phyloP scores from a whole-genome alignment of 1,140 invertebrate genomes.

The Saccostrea echinata region DNA sequence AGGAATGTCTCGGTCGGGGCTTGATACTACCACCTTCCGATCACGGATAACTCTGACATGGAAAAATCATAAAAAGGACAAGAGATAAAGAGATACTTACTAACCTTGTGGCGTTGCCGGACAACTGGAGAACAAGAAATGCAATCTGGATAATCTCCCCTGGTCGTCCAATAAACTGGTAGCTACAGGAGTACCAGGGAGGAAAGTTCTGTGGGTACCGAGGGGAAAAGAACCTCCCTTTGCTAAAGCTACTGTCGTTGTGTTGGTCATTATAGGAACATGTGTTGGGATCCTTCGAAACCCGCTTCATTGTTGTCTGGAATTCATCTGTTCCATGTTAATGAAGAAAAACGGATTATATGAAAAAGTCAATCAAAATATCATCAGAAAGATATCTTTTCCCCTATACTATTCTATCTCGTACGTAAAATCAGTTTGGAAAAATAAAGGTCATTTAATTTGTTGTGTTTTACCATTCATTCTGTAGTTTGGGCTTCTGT shows the following conservation, averaged over 20 bases:
- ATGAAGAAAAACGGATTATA: neutral
- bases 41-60: too few relatives aligned
- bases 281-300: neutral
- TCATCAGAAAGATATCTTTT: too few relatives aligned
- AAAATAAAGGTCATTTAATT: too few relatives aligned
- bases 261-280: neutral
- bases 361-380: too few relatives aligned
- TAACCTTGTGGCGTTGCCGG: constrained; percentile 2
- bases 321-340: neutral
- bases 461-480: too few relatives aligned
- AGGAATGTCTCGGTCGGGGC: too few relatives aligned
- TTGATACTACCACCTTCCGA: too few relatives aligned
- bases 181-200: constrained; percentile 88
- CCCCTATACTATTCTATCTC: too few relatives aligned
- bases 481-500: too few relatives aligned
- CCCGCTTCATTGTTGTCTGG: neutral
- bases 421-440: too few relatives aligned
- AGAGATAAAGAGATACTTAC: neutral
- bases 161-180: constrained; percentile 84
- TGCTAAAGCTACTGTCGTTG: constrained; percentile 78
- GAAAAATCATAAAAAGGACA: too few relatives aligned
- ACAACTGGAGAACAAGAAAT: constrained; percentile 76
- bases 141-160: constrained; percentile 79
- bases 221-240: constrained; percentile 89
- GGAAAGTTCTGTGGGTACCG: constrained; percentile 91